Evolutionary conservation across 2,888 invertebrate species (phyloP).

Genomic region (Rosalia funebris): DNA sequence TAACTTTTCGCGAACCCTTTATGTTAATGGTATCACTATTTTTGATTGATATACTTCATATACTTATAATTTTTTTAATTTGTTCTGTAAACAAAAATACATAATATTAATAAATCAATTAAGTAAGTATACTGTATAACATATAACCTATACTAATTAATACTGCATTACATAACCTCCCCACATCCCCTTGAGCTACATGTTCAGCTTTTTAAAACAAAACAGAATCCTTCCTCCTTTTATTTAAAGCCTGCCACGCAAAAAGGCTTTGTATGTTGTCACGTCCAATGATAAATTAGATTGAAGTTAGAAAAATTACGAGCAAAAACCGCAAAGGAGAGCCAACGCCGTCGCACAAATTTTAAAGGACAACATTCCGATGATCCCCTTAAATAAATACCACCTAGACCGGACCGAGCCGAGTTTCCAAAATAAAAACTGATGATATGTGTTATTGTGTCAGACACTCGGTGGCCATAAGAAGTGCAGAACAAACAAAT

Average conservation of each 20-base stretch:
- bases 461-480: constrained; percentile 52
- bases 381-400: constrained; percentile 51
- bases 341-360: constrained; percentile 50
- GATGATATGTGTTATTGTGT: constrained; percentile 56
- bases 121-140: too few species aligned
- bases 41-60: too few species aligned
- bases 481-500: constrained; percentile 57
- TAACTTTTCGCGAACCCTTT: too few species aligned
- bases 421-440: constrained; percentile 45
- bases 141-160: too few species aligned
- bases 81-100: too few species aligned
- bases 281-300: constrained; percentile 44
- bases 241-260: neutral
- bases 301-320: constrained; percentile 44
- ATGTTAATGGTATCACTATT: too few species aligned
- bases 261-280: constrained; percentile 34
- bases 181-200: too few species aligned
- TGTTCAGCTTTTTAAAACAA: too few species aligned
- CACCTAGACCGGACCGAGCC: constrained; percentile 42
- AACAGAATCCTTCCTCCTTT: neutral
- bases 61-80: too few species aligned
- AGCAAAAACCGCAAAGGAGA: constrained; percentile 42
- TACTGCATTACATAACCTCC: too few species aligned
- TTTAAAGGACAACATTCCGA: constrained; percentile 54
- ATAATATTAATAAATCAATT: too few species aligned